Base-by-base conservation (phyloP, 1,140 invertebrate species). In the Drosophila arizonae region DNA sequence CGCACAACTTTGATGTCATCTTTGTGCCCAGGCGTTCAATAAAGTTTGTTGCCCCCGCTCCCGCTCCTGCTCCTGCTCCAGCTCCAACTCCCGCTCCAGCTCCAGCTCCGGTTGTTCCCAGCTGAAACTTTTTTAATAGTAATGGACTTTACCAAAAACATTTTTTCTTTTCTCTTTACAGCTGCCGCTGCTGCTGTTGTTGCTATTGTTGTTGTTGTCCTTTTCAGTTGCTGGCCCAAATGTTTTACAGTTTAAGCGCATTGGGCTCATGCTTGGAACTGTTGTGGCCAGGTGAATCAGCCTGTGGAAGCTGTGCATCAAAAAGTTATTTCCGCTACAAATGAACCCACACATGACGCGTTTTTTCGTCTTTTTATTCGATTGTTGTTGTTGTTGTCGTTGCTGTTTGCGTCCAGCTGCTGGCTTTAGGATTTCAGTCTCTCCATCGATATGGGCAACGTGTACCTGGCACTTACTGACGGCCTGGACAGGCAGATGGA, bases 321-420 rank as follows among this genome's bases (percentile, higher is more conserved):
- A 87, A 86, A 87, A 87, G 82, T 86, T 86, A 76, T 87, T 87
- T 86, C 75, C 78, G 82, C 82, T 72, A 86, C 81, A 87, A 86
- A 86, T 87, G 78, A 86, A 86, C 70, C 50, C 50, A 58, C 43
- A 58, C 71, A 67, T 50, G 62, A 67, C 57, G 57, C 55, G 58
- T 52, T 11, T 52, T 45, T 57, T 72, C 46, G 21, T 45, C 15
- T 17, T 4, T 46, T 21, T 60, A 21, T 26, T 52, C 66, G 57
- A 60, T 70, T 80, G 28, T 30, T 6, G 26, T 5, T 28, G 28
- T 30, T 30, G 28, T 30, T 30, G 28, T 30, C 6, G 28, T 30
- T 30, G 28, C 3, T 30, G 28, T 74, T 68, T 46, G 48, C 24
- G 50, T 64, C 63, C 58, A 64, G 69, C 50, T 58, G 26, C 51